phyloP scores from a whole-genome alignment of 2,113 vertebrate species.

The Excalfactoria chinensis region DNA sequence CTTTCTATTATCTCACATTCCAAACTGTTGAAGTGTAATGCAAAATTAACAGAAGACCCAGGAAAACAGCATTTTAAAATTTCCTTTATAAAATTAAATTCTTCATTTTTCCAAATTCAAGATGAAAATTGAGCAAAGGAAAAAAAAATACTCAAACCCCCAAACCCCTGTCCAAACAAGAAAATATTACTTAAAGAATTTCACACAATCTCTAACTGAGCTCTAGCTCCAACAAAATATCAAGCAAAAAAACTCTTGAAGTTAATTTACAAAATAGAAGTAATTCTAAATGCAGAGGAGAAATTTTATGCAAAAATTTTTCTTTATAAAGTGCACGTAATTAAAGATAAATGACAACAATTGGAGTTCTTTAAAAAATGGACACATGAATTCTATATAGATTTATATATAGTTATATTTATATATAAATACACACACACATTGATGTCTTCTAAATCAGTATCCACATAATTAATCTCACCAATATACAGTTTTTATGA shows the following conservation, averaged over 20 bases:
- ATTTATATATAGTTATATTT: neutral
- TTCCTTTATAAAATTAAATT: neutral
- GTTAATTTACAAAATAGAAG: neutral
- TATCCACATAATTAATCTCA: conserved; percentile 9
- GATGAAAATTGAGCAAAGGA: neutral
- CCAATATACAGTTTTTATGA: neutral
- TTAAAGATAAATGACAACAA: neutral
- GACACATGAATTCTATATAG: neutral
- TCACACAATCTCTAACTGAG: neutral
- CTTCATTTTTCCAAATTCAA: neutral
- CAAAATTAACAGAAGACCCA: neutral
- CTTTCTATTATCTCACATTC: neutral
- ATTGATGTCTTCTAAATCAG: neutral
- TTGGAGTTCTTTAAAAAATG: neutral
- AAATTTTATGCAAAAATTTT: neutral
- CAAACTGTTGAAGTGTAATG: neutral
- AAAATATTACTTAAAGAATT: neutral
- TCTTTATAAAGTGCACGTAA: neutral
- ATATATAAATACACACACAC: neutral
- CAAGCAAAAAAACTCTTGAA: neutral
- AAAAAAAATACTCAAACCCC: neutral
- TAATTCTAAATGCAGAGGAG: neutral
- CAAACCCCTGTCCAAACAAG: neutral
- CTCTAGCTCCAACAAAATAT: neutral
- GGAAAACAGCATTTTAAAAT: neutral